phyloP scores from a whole-genome alignment of 2,888 invertebrate species.

The Eilema caniola region DNA sequence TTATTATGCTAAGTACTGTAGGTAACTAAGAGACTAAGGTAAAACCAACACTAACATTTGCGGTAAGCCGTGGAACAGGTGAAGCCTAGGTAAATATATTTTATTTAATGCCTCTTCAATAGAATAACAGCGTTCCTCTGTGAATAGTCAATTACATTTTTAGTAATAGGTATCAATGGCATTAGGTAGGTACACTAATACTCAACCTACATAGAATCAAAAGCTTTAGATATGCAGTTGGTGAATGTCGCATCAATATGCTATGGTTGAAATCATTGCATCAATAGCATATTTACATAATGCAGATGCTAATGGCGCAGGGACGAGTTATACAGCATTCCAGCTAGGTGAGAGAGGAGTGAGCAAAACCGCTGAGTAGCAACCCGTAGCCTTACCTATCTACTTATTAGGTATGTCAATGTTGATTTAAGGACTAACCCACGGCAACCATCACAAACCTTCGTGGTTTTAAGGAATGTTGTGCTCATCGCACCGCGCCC shows the following conservation, averaged over 20 bases:
- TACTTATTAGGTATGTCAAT: too few species aligned
- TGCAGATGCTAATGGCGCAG: neutral
- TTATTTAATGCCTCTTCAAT: too few species aligned
- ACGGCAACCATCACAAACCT: too few species aligned
- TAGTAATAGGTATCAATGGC: too few species aligned
- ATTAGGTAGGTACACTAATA: too few species aligned
- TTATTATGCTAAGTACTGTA: too few species aligned
- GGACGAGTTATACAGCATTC: neutral
- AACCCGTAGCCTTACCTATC: too few species aligned
- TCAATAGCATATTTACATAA: neutral
- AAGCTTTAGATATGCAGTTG: neutral
- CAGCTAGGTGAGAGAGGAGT: neutral
- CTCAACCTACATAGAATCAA: neutral
- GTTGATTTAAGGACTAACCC: too few species aligned
- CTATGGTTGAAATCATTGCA: constrained; percentile 4
- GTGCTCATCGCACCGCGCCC: too few species aligned
- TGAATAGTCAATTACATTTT: neutral
- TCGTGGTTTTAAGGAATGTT: too few species aligned
- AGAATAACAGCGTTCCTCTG: too few species aligned
- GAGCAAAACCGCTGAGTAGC: neutral
- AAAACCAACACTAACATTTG: constrained; percentile 1
- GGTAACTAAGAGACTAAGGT: too few species aligned
- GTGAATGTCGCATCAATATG: constrained; percentile 3
- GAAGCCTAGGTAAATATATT: neutral
- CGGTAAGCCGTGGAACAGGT: neutral